Base-by-base conservation (phyloP, 2,113 vertebrate species). In the Nibea albiflora region DNA sequence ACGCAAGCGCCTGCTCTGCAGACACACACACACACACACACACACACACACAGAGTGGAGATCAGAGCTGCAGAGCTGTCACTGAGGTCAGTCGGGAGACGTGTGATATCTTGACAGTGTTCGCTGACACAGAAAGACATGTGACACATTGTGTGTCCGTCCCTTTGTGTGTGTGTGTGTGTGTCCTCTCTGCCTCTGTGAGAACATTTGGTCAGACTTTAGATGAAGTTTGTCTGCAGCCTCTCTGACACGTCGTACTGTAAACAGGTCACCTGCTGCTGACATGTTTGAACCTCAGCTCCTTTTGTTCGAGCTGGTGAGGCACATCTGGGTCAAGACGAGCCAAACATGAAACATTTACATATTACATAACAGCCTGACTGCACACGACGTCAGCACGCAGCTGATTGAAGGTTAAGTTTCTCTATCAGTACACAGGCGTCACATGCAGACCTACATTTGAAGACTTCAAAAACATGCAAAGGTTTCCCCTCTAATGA, bases 101-200 rank as follows among this genome's bases (percentile, higher is more conserved):
- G 61, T 76, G 78, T 7, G 5, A 86, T 84, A 85, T 89, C 80
- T 89, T 86, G 85, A 90, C 88, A 91, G 74, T 78, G 86, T 78
- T 83, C 54, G 22, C 73, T 77, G 85, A 85, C 80, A 87, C 73
- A 85, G 49, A 85, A 78, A 83, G 54, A 60, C 39, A 58, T 10
- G 35, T 57, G 67, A 22, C 66, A 24, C 66, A 39, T 42, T 19
- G 79, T 7, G 74, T 76, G 46, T 63, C 67, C 52, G 35, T 86
- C 49, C 24, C 58, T 66, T 26, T 58, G 14, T 53, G 26, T 68
- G 14, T 46, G 44, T 0, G 60, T 16, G 20, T 16, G 20, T 39
- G 53, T 52, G 28, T 76, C 20, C 39, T 26, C 14, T 57, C 15
- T 53, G 11, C 20, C 44, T 65, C 4, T 67, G 7, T 42, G 14